A percentile compares a stretch with the other conserved stretches of the same genome.
Conservation (phyloP, 1,140 invertebrate genomes). For the Apis dorsata region DNA sequence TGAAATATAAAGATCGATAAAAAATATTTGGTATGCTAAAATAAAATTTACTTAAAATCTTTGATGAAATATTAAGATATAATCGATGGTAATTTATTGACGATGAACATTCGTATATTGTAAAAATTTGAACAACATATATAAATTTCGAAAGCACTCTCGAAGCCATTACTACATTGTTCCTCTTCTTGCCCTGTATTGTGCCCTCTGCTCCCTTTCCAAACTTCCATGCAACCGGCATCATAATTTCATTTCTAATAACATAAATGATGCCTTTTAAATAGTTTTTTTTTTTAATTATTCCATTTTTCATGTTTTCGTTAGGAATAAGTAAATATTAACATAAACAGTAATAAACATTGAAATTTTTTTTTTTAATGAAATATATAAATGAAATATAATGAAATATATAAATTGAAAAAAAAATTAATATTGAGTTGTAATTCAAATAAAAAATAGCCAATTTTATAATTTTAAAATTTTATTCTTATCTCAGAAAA, state of each 20-base stretch:
- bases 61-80: too few species aligned
- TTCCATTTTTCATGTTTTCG: background rate
- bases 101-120: too few species aligned
- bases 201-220: constrained; percentile 32
- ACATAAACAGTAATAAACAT: background rate
- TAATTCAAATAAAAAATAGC: background rate
- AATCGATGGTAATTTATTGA: too few species aligned
- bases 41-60: too few species aligned
- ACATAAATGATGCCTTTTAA: constrained; percentile 59
- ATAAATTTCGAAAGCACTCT: background rate
- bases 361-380: background rate
- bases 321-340: background rate
- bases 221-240: constrained; percentile 22
- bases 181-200: constrained; percentile 9
- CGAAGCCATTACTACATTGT: background rate
- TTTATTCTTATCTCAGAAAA: background rate
- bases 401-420: too few species aligned
- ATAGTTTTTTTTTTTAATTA: constrained; percentile 4
- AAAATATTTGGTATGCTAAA: too few species aligned
- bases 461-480: background rate
- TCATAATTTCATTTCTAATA: constrained; percentile 69
- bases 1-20: too few species aligned
- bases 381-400: too few species aligned
- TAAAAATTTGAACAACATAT: background rate
- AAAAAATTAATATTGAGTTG: background rate